Evolutionary conservation across 2,888 invertebrate species (phyloP).

Genomic region (Helicoverpa assulta): DNA sequence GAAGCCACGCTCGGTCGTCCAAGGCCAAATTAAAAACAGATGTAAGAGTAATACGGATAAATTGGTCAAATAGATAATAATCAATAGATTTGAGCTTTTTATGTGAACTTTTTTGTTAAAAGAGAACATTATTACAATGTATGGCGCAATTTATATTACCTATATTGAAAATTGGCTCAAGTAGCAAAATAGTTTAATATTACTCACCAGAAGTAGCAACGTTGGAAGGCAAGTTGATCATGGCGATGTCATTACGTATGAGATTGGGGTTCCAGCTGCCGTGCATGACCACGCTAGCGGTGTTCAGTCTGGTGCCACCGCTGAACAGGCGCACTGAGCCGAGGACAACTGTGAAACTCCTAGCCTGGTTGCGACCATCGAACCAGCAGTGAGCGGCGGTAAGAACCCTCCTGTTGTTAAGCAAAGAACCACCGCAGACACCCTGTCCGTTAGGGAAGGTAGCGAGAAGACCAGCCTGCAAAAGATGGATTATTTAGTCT

Average conservation of each 20-base stretch:
- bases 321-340: constrained; percentile 72
- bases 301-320: constrained; percentile 71
- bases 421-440: constrained; percentile 75
- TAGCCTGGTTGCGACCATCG: constrained; percentile 73
- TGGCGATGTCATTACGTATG: constrained; percentile 73
- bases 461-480: constrained; percentile 69
- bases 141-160: too few relatives aligned
- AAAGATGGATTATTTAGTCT: not conserved
- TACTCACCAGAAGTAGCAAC: constrained; percentile 40
- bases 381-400: constrained; percentile 78
- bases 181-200: too few relatives aligned
- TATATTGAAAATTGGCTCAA: too few relatives aligned
- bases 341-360: constrained; percentile 72
- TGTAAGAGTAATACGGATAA: too few relatives aligned
- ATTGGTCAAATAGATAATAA: too few relatives aligned
- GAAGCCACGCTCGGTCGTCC: too few relatives aligned
- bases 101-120: too few relatives aligned
- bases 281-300: constrained; percentile 68
- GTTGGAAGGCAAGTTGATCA: constrained; percentile 62
- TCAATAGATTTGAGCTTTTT: too few relatives aligned
- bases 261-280: constrained; percentile 68
- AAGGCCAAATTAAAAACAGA: too few relatives aligned
- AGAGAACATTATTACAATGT: too few relatives aligned
- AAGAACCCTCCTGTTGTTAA: constrained; percentile 62
- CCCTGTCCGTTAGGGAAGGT: constrained; percentile 52